A percentile compares a stretch with the other conserved stretches of the same genome.
Conservation (phyloP, 2,797 vertebrate genomes). For the Trichosurus vulpecula region DNA sequence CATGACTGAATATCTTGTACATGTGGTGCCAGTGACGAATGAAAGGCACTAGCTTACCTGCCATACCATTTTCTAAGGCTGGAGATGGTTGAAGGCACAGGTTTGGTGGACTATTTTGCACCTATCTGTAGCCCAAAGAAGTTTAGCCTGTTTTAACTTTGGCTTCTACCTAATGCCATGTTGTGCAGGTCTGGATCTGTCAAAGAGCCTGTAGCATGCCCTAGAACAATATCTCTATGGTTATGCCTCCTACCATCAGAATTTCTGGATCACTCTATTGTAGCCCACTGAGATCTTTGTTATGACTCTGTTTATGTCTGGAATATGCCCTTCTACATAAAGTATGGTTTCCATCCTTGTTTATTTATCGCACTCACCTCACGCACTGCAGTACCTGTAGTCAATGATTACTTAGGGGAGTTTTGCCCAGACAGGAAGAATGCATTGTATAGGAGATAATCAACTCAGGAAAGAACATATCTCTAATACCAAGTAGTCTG, state of each 20-base stretch:
- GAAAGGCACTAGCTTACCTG: no score
- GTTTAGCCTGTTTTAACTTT: no score
- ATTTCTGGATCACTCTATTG: not conserved
- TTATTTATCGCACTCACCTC: not conserved
- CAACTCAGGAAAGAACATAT: not conserved
- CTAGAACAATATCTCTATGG: not conserved
- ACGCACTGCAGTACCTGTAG: not conserved
- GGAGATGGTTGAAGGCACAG: no score
- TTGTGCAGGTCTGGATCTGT: no score
- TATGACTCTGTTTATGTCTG: not conserved
- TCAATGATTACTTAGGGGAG: not conserved
- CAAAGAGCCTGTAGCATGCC: not conserved
- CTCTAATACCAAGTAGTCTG: not conserved
- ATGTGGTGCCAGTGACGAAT: no score
- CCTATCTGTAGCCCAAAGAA: no score
- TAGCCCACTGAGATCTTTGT: not conserved
- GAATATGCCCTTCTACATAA: not conserved
- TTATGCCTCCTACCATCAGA: not conserved
- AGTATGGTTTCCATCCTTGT: not conserved
- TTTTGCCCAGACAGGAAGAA: not conserved
- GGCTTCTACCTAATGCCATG: no score
- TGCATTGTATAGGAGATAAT: not conserved
- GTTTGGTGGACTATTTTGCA: not conserved
- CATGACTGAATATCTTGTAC: not conserved
- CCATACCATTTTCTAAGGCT: no score